Evolutionary conservation across 2,797 vertebrate species (phyloP), one percentile per base, ranked within the genome.

Genomic region (Artibeus jamaicensis): DNA sequence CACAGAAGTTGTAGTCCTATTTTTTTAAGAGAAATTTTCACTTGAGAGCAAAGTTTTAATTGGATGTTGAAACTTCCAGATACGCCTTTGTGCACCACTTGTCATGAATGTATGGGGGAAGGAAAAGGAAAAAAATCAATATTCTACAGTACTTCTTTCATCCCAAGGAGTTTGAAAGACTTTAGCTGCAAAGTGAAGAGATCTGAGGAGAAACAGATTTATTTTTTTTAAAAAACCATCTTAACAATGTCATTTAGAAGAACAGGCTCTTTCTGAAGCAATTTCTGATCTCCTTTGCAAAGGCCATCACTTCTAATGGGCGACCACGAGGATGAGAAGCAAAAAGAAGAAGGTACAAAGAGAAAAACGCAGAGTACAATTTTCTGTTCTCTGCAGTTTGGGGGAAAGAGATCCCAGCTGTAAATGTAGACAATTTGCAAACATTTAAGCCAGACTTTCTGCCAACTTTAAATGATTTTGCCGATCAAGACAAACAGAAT

Each of bases 81-180:
- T 96, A 95, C 96, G 96, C 96, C 96, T 97, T 95, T 97, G 93
- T 97, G 96, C 97, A 88, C 91, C 84, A 89, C 97, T 97, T 97
- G 95, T 96, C 97, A 95, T 96, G 95, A 96, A 96, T 97, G 95
- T 97, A 96, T 59, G 89, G 71, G 46, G 79, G 32, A 82, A 78
- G 67, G 71, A 12, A 59, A 86, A 77, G 50, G 16, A 68, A 93
- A 96, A 94, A 95, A 98, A 97, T 97, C 97, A 96, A 94, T 98
- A 96, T 94, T 91, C 83, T 94, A 34, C 88, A 85, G 82, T 81
- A 19, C 39, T 78, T 86, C 96, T 98, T 98, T 98, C 71, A 97
- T 97, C 95, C 84, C n/a, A 95, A 96, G 97, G 82, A 87, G n/a
- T 95, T 91, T 97, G 97, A 97, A 98, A 97, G 95, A 97, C 91